These are phyloP conservation scores for Virgularia gustaviana DNA, from an alignment of 92 coral and sea anemone species.

Conservation along the genomic window DNA sequence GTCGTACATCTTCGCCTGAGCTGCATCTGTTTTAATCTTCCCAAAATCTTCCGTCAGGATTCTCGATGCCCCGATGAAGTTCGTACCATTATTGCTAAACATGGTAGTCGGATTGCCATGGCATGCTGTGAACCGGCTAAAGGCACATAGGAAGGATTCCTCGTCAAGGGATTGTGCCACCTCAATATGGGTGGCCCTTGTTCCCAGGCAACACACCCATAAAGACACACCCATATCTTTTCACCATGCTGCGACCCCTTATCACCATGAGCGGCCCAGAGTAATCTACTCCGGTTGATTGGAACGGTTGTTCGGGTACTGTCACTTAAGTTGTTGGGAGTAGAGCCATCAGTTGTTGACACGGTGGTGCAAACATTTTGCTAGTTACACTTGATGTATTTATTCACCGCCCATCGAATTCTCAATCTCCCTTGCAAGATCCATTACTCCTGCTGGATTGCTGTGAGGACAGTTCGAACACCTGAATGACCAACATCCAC, in stretches of 20 bases:
- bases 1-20: conserved; percentile 14
- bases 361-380: too few species aligned
- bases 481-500: background rate
- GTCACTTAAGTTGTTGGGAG: conserved; percentile 7
- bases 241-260: conserved; percentile 4
- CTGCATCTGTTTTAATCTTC: background rate
- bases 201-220: background rate
- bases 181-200: conserved; percentile 13
- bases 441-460: background rate
- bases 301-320: conserved; percentile 1
- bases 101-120: too few species aligned
- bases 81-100: conserved; percentile 13
- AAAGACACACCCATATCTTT: conserved; percentile 16
- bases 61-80: conserved; percentile 1
- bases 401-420: conserved; percentile 6
- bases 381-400: background rate
- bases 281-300: conserved; percentile 22
- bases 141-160: conserved; percentile 29
- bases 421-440: conserved; percentile 13
- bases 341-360: conserved; percentile 26
- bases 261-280: conserved; percentile 12
- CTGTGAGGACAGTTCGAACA: background rate
- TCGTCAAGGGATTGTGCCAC: conserved; percentile 24
- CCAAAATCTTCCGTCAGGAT: conserved; percentile 21
- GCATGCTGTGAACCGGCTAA: conserved; percentile 15